Evolutionary conservation across 2,888 invertebrate species (phyloP).

Genomic region (Chymomyza caudatula): DNA sequence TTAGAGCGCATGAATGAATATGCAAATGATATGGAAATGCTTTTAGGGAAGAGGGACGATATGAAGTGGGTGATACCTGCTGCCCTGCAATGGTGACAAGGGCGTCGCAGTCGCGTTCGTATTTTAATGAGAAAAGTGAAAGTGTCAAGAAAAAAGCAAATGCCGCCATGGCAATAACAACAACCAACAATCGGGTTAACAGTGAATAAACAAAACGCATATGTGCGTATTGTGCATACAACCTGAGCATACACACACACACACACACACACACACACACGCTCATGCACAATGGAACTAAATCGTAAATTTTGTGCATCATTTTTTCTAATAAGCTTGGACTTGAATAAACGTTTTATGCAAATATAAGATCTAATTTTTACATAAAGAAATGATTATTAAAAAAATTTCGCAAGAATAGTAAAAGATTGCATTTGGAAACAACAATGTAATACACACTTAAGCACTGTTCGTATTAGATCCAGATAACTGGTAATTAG

Average conservation of each 20-base stretch:
- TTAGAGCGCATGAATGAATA: constrained; percentile 37
- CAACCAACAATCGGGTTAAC: constrained; percentile 36
- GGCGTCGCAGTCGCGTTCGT: constrained; percentile 50
- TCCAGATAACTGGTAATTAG: no score
- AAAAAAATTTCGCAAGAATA: neutral
- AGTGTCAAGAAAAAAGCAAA: constrained; percentile 60
- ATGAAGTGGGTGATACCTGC: neutral
- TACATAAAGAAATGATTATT: neutral
- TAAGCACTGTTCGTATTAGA: no score
- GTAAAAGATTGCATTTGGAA: neutral
- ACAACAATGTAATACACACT: no score
- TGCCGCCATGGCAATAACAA: constrained; percentile 11
- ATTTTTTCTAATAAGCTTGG: neutral
- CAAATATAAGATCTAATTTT: neutral
- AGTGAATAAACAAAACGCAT: constrained; percentile 54
- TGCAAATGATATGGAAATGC: constrained; percentile 42
- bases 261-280: neutral
- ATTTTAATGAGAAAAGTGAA: constrained; percentile 72
- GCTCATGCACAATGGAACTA: neutral
- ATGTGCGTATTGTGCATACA: constrained; percentile 1
- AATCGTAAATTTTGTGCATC: neutral
- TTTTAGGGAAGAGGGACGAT: constrained; percentile 3
- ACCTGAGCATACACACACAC: neutral
- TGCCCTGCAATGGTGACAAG: constrained; percentile 2
- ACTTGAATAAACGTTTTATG: neutral